A percentile compares a stretch with the other conserved stretches of the same genome.
Conservation (phyloP, 1,140 invertebrate species). For the Penaeus chinensis region DNA sequence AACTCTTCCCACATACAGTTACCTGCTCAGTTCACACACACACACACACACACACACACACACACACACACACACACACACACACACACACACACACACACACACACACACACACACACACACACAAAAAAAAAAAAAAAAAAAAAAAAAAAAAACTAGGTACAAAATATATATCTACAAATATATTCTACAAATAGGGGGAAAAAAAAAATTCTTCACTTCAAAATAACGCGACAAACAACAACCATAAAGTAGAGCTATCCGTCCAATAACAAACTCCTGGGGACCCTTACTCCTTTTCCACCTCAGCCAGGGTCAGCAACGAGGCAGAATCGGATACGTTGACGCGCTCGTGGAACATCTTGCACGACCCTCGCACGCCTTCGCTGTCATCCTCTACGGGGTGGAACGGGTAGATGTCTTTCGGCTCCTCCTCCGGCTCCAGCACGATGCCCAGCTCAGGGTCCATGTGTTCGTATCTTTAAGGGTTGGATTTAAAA, state of each 20-base stretch:
- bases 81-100: too few species aligned
- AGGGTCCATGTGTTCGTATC: constrained; percentile 72
- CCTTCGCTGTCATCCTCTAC: constrained; percentile 70
- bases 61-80: too few species aligned
- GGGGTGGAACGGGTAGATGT: constrained; percentile 76
- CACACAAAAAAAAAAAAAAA: too few species aligned
- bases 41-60: too few species aligned
- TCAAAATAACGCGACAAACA: background rate
- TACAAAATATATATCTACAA: too few species aligned
- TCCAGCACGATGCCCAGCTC: constrained; percentile 68
- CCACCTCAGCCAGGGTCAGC: constrained; percentile 69
- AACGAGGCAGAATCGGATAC: constrained; percentile 68
- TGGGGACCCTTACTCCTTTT: constrained; percentile 67
- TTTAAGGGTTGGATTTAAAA: background rate
- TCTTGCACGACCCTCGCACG: constrained; percentile 78
- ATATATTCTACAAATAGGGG: too few species aligned
- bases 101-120: too few species aligned
- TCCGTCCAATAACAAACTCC: background rate
- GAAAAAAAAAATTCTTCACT: background rate
- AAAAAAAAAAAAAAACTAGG: too few species aligned
- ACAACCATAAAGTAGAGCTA: background rate
- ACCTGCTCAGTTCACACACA: too few species aligned
- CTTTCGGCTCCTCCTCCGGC: constrained; percentile 68
- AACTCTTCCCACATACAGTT: too few species aligned
- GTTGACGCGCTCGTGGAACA: constrained; percentile 72